Conservation (phyloP, 2,113 vertebrate species). For the Sclerurus mexicanus region DNA sequence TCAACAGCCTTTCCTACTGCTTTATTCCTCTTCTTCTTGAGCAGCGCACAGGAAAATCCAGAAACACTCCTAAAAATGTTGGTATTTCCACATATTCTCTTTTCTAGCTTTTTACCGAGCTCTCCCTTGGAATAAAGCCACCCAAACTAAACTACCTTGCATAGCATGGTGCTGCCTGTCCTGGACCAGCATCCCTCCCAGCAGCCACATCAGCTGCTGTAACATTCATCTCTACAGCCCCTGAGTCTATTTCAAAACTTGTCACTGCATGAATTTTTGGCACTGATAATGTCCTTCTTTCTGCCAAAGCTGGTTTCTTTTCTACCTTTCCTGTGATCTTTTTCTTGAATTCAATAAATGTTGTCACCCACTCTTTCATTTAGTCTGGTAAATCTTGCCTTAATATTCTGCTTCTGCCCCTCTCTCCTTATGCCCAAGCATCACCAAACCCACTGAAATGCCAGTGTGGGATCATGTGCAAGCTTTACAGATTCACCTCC, state of each 20-base stretch:
- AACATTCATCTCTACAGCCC: background rate
- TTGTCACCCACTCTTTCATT: background rate
- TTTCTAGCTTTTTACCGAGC: background rate
- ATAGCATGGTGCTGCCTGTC: background rate
- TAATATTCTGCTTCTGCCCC: background rate
- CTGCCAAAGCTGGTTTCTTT: background rate
- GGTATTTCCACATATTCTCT: background rate
- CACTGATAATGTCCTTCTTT: background rate
- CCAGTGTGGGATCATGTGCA: background rate
- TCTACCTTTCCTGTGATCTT: background rate
- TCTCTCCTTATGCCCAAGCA: background rate
- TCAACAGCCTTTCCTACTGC: background rate
- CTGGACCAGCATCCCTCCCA: background rate
- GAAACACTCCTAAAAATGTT: background rate
- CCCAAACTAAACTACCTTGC: background rate
- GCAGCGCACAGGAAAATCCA: background rate
- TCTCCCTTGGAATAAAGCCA: background rate
- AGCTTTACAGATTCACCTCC: background rate
- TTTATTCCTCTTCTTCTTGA: background rate
- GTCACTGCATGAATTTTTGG: background rate
- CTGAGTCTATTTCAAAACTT: background rate
- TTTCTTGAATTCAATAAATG: background rate
- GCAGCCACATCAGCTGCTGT: background rate
- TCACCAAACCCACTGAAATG: background rate
- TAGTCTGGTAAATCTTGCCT: background rate